Evolutionary conservation across 1,140 invertebrate species (phyloP).

Genomic region (Agrilus planipennis): DNA sequence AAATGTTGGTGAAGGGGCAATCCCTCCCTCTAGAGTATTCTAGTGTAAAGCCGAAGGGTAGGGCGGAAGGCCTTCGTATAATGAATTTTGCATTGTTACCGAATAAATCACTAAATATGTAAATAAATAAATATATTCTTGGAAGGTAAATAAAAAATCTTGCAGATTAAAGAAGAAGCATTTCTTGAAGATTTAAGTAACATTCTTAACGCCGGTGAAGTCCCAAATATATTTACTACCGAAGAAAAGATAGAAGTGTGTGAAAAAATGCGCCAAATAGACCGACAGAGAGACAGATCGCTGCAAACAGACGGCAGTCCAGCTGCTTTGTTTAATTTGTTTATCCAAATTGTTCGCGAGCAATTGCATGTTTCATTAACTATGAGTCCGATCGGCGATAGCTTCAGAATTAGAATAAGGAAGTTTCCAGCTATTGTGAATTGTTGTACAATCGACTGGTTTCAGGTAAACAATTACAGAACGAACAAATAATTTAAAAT

Average conservation of each 20-base stretch:
- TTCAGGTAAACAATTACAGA: too few relatives aligned
- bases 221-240: constrained; percentile 78
- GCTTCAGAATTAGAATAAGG: constrained; percentile 72
- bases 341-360: constrained; percentile 78
- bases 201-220: constrained; percentile 85
- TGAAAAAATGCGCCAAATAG: constrained; percentile 87
- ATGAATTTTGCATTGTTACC: too few relatives aligned
- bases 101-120: too few relatives aligned
- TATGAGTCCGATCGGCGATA: constrained; percentile 85
- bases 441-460: constrained; percentile 96
- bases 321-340: constrained; percentile 86
- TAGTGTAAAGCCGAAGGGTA: too few relatives aligned
- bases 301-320: constrained; percentile 86
- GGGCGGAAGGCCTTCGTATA: too few relatives aligned
- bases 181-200: constrained; percentile 93
- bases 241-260: constrained; percentile 89
- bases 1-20: too few relatives aligned
- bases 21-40: too few relatives aligned
- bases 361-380: constrained; percentile 86
- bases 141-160: too few relatives aligned
- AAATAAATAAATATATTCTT: too few relatives aligned
- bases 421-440: constrained; percentile 93
- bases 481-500: too few relatives aligned
- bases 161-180: constrained; percentile 80
- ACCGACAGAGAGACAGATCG: constrained; percentile 78